Percentiles rank a stretch among this genome's conserved stretches.
Conservation (phyloP, 1,140 invertebrate species). For the Heliconius eleuchia region DNA sequence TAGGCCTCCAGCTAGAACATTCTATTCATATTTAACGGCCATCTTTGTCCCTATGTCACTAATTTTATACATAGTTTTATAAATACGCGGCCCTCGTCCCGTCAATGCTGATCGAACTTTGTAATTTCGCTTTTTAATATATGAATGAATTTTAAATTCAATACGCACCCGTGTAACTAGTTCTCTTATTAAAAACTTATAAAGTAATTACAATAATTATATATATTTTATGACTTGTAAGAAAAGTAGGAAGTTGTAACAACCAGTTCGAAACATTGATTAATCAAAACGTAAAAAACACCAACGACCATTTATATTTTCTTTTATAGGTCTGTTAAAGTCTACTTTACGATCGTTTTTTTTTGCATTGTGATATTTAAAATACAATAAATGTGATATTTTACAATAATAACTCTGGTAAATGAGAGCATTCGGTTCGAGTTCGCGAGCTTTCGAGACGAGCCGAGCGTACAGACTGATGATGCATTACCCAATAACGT, state of each 20-base stretch:
- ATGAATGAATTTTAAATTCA: conserved; percentile 7
- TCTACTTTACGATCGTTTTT: neutral
- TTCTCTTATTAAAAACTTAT: neutral
- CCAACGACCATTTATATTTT: conserved; percentile 10
- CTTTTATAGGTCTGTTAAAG: neutral
- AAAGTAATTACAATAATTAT: conserved; percentile 3
- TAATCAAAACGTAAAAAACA: conserved; percentile 17
- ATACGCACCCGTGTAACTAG: neutral
- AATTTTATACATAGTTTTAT: conserved; percentile 25
- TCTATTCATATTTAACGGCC: conserved; percentile 45
- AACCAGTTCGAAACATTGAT: conserved; percentile 19
- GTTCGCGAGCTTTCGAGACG: neutral
- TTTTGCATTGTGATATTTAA: conserved; percentile 5
- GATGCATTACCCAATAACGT: conserved; percentile 31
- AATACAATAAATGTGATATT: neutral
- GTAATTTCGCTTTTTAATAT: neutral
- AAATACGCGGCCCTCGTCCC: conserved; percentile 14
- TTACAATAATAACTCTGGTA: neutral
- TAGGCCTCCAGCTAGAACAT: conserved; percentile 46
- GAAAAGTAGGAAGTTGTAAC: conserved; percentile 24
- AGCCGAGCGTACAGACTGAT: neutral
- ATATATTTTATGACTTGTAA: conserved; percentile 13
- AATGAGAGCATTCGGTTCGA: neutral
- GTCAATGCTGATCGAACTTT: conserved; percentile 7
- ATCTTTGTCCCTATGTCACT: conserved; percentile 31